These are phyloP conservation scores for Acanthochromis polyacanthus DNA, from an alignment of 2,113 vertebrate species.

Conservation along the genomic window DNA sequence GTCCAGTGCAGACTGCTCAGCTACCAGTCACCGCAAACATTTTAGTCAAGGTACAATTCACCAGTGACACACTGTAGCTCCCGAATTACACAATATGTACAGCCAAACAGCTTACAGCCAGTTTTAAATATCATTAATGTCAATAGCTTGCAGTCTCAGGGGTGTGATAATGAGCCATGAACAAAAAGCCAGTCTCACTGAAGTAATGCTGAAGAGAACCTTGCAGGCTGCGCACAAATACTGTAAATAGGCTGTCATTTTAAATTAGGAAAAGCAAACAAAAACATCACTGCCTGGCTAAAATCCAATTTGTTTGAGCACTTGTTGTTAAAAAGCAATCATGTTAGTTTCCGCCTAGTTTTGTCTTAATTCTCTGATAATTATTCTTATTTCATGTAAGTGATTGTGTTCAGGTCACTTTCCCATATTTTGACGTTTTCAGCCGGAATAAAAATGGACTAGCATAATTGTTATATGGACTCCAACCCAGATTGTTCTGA, in stretches of 20 bases:
- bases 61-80: conserved; percentile 24
- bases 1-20: conserved; percentile 29
- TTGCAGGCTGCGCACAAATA: conserved; percentile 19
- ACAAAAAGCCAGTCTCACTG: conserved; percentile 32
- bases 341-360: background rate
- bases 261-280: conserved; percentile 44
- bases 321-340: conserved; percentile 17
- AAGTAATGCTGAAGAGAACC: conserved; percentile 35
- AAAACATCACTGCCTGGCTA: conserved; percentile 5
- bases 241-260: conserved; percentile 42
- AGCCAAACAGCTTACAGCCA: conserved; percentile 39
- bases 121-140: conserved; percentile 61
- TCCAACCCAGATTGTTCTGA: conserved; percentile 20
- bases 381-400: background rate
- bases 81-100: conserved; percentile 31
- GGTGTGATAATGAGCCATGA: conserved; percentile 57
- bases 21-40: conserved; percentile 4
- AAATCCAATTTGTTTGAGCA: conserved; percentile 24
- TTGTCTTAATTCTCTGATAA: conserved; percentile 17
- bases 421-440: conserved; percentile 22
- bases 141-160: conserved; percentile 48
- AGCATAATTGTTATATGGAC: background rate
- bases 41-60: conserved; percentile 44
- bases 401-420: conserved; percentile 25
- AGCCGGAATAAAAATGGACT: conserved; percentile 22